phyloP scores from a whole-genome alignment of 1,140 invertebrate genomes.

The Halesus radiatus region DNA sequence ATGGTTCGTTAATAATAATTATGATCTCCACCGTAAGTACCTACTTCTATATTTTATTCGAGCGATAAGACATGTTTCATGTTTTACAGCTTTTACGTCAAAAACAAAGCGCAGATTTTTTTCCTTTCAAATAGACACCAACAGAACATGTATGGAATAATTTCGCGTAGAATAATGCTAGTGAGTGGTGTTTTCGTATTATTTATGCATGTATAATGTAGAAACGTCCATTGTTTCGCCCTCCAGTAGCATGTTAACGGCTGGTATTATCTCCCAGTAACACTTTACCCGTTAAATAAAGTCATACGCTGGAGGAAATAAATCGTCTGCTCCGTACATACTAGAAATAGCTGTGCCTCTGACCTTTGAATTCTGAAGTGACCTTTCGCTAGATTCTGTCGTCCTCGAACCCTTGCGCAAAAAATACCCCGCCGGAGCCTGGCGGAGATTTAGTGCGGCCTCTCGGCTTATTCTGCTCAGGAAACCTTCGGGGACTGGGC shows the following conservation, averaged over 20 bases:
- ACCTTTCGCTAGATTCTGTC: constrained; percentile 38
- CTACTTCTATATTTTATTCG: neutral
- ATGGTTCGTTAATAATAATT: neutral
- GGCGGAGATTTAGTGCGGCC: constrained; percentile 43
- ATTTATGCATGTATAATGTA: constrained; percentile 6
- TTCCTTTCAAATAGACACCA: neutral
- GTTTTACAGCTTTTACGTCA: neutral
- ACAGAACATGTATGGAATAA: neutral
- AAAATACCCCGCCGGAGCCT: constrained; percentile 36
- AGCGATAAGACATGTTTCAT: constrained; percentile 8
- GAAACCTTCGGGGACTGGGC: constrained; percentile 45
- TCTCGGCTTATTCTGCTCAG: constrained; percentile 30
- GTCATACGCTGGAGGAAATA: constrained; percentile 44
- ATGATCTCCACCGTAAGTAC: neutral
- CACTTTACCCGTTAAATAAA: constrained; percentile 48
- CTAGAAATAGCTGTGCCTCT: constrained; percentile 25
- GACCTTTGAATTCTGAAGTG: constrained; percentile 41
- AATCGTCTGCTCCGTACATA: constrained; percentile 40
- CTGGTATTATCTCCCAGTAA: constrained; percentile 40
- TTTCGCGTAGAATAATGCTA: neutral
- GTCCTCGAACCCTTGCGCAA: neutral
- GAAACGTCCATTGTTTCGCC: constrained; percentile 38
- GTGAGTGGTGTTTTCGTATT: constrained; percentile 1
- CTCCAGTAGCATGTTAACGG: constrained; percentile 13
- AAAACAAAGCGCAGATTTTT: constrained; percentile 15